Conservation (phyloP, 2,113 vertebrate species). For the Neopipo cinnamomea region DNA sequence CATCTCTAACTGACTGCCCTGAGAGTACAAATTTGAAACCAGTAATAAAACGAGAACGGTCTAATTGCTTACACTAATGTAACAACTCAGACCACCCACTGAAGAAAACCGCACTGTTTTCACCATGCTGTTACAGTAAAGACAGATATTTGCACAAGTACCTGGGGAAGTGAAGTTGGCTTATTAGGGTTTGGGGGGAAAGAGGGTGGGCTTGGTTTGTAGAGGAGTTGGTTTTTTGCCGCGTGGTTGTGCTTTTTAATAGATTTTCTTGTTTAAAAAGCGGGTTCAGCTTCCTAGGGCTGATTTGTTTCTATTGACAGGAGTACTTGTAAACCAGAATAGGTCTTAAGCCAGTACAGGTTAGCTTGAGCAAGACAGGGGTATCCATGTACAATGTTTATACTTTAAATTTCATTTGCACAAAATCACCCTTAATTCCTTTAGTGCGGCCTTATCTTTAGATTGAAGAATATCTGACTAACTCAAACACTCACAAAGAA, state of each 20-base stretch:
- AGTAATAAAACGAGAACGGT: background rate
- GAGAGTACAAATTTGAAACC: rapidly evolving
- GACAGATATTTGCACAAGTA: background rate
- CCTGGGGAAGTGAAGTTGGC: background rate
- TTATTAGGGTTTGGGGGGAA: rapidly evolving
- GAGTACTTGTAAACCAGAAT: background rate
- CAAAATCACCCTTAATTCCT: background rate
- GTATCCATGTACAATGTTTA: rapidly evolving
- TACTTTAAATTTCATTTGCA: background rate
- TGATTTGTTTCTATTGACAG: background rate
- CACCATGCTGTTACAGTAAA: background rate
- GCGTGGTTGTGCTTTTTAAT: background rate
- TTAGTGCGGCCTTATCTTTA: background rate
- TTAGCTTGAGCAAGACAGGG: background rate
- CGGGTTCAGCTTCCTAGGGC: background rate
- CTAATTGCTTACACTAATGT: background rate
- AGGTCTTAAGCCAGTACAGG: background rate
- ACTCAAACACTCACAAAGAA: background rate
- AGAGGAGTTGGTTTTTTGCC: rapidly evolving
- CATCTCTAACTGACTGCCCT: background rate
- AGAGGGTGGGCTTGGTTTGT: background rate
- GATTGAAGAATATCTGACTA: background rate
- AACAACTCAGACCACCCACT: background rate
- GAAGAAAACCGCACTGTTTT: background rate
- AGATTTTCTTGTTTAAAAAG: background rate